Conservation (phyloP, 2,888 invertebrate genomes). For the Emesis furor region DNA sequence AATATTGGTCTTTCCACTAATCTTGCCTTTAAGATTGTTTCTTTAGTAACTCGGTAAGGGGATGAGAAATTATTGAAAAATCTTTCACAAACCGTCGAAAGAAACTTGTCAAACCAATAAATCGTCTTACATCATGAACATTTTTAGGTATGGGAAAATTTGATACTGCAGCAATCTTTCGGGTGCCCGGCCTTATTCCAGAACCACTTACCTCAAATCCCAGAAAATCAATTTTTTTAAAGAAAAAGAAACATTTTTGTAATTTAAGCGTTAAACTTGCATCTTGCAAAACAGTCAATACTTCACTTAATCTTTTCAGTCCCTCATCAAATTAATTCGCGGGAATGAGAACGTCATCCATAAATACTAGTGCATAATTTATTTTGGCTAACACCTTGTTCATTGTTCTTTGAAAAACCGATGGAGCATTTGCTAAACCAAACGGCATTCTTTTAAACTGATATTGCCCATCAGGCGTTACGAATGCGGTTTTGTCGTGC, state of each 20-base stretch:
- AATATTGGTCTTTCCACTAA: conserved; percentile 69
- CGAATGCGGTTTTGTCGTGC: background rate
- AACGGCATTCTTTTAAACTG: conserved; percentile 10
- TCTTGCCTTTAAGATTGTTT: conserved; percentile 61
- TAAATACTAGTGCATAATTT: background rate
- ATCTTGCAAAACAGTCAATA: too few relatives aligned
- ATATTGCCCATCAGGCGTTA: conserved; percentile 6
- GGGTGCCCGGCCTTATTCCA: conserved; percentile 67
- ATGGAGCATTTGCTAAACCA: background rate
- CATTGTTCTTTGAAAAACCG: background rate
- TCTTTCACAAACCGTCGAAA: conserved; percentile 50
- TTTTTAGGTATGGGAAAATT: conserved; percentile 35
- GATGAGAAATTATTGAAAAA: conserved; percentile 54
- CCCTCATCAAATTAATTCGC: too few relatives aligned
- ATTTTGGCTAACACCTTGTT: background rate
- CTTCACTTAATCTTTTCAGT: too few relatives aligned
- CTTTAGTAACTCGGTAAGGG: conserved; percentile 61
- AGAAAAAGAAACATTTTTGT: conserved; percentile 30
- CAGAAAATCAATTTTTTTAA: conserved; percentile 65
- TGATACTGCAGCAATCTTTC: conserved; percentile 44
- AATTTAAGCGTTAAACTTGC: background rate
- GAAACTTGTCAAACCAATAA: conserved; percentile 50
- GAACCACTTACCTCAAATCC: conserved; percentile 66
- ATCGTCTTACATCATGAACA: conserved; percentile 50
- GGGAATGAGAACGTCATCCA: too few relatives aligned